Percentiles rank a stretch among this genome's conserved stretches.
Evolutionary conservation across 2,888 invertebrate genomes (phyloP).

Genomic region (Cantharis flavilabris): DNA sequence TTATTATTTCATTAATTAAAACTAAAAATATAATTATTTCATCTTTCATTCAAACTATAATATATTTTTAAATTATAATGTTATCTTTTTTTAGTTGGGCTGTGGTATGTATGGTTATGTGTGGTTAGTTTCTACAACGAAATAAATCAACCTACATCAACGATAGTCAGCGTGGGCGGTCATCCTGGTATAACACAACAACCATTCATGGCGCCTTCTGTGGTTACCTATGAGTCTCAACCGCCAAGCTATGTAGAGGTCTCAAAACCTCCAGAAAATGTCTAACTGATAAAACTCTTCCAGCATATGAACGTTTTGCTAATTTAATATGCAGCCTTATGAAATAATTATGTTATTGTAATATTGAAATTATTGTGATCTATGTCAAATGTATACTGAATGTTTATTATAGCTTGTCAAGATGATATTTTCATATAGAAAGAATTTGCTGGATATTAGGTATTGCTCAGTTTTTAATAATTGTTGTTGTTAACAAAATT

Average conservation of each 20-base stretch:
- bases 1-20: no score
- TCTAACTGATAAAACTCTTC: neutral
- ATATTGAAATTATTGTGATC: neutral
- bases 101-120: slow-evolving; percentile 23
- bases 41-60: no score
- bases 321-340: neutral
- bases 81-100: slow-evolving; percentile 1
- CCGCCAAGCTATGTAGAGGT: slow-evolving; percentile 13
- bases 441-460: neutral
- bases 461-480: neutral
- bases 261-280: slow-evolving; percentile 7
- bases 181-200: slow-evolving; percentile 15
- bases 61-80: no score
- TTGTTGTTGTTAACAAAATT: neutral
- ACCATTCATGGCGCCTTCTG: slow-evolving; percentile 9
- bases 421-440: neutral
- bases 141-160: slow-evolving; percentile 13
- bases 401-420: neutral
- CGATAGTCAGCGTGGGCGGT: slow-evolving; percentile 15
- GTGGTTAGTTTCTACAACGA: slow-evolving; percentile 24
- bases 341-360: neutral
- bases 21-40: no score
- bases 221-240: slow-evolving; percentile 17
- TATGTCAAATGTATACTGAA: neutral
- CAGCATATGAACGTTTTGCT: neutral